These are phyloP conservation scores for Stichopus chloronotus DNA, from an alignment of 35 echinoderm and acorn worm species.

Conservation along the genomic window DNA sequence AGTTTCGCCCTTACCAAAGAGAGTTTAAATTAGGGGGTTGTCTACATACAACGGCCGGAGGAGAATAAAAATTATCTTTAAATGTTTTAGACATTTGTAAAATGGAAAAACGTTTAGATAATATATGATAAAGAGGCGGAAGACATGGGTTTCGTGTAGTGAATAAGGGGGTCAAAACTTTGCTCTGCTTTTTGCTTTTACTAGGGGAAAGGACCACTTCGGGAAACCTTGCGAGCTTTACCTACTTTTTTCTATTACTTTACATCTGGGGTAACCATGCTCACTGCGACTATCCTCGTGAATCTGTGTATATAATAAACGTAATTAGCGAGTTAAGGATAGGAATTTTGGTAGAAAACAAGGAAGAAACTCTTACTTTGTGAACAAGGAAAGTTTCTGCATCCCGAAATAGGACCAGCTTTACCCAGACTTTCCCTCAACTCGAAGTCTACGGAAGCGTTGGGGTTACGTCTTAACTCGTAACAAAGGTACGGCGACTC, in stretches of 20 bases:
- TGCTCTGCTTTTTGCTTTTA: neutral
- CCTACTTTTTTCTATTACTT: neutral
- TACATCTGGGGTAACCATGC: neutral
- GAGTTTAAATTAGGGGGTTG: constrained; percentile 8
- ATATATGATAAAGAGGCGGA: neutral
- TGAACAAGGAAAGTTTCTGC: too few relatives aligned
- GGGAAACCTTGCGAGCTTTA: neutral
- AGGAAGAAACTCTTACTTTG: too few relatives aligned
- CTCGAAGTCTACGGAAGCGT: too few relatives aligned
- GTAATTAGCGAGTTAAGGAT: too few relatives aligned
- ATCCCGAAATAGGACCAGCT: too few relatives aligned
- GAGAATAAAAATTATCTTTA: constrained; percentile 1
- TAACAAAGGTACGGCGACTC: too few relatives aligned
- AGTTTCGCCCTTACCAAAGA: neutral
- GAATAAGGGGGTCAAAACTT: neutral
- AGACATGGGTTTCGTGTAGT: neutral
- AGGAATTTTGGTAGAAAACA: too few relatives aligned
- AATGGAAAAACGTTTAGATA: constrained; percentile 13
- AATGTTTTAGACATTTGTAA: neutral
- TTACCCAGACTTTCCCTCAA: too few relatives aligned
- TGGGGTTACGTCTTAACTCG: too few relatives aligned
- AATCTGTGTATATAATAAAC: neutral
- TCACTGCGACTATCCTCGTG: neutral
- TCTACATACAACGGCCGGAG: neutral
- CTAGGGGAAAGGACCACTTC: neutral